Base-by-base conservation (phyloP, 2,888 invertebrate species). In the Criorhina ranunculi region DNA sequence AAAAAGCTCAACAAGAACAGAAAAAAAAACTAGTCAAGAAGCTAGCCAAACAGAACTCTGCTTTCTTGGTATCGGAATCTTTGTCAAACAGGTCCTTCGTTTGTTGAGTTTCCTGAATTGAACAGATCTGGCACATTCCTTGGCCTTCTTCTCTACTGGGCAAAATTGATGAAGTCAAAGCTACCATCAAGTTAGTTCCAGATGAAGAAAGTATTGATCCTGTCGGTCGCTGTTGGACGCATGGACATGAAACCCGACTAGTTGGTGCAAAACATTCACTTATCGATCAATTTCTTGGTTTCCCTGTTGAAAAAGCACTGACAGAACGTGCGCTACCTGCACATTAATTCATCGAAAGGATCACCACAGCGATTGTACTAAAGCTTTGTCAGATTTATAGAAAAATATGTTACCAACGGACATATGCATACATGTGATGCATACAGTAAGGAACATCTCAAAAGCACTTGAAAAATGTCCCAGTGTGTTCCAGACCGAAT, bases 111-210 rank as follows among this genome's bases (percentile, higher is more conserved):
- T 90, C 99, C 99, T 70, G 99, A 99, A 92, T 94, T 99, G 86
- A 99, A 99, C 94, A 99, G 99, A 93, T 99, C 99, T 81, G 99
- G 99, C 92, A 99, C 99, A 94, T 99, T 99, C 94, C 99, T 99
- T 93, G 97, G 98, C 92, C 96, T 99, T 75, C 94, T 99, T 82
- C 97, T 98, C 78, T 99, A 99, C 92, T 95, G 70, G 95, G 94
- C 89, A 99, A 99, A 93, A 97, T 98, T 88, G 99, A 99, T 93
- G 99, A 99, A 93, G 98, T 98, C 86, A 98, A 98, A 90, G 98
- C 98, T 8, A 99, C 99, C 88, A 99, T 99, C 93, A 99, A 99
- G 93, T 99, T 99, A 99, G 93, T 99, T 99, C 94, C 99, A 99
- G 93, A 99, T 99, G 99, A 99, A 99, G 93, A 99, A 99, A 96